phyloP scores from a whole-genome alignment of 2,888 invertebrate genomes.

The Rhaphigaster nebulosa region DNA sequence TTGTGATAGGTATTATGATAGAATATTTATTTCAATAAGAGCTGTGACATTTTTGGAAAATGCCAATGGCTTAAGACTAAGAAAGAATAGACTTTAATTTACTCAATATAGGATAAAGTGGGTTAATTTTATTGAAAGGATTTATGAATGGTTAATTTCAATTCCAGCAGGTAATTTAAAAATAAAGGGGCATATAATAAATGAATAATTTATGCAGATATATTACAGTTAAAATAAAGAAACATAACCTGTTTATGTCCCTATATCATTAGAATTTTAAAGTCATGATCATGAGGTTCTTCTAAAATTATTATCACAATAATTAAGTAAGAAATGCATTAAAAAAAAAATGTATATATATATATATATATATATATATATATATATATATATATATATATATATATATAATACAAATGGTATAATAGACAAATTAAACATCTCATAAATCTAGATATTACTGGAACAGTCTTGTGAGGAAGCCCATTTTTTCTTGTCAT shows the following conservation, averaged over 20 bases:
- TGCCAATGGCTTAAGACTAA: too few relatives aligned
- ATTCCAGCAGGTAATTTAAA: neutral
- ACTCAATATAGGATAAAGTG: too few relatives aligned
- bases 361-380: too few relatives aligned
- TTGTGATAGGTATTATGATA: too few relatives aligned
- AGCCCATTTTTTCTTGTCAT: constrained; percentile 92
- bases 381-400: too few relatives aligned
- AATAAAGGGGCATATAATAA: neutral
- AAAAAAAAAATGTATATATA: neutral
- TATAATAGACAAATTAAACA: neutral
- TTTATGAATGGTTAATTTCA: too few relatives aligned
- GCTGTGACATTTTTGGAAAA: too few relatives aligned
- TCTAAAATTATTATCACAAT: neutral
- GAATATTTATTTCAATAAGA: too few relatives aligned
- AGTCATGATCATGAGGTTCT: neutral
- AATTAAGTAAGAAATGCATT: neutral
- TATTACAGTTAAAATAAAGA: neutral
- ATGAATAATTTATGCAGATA: neutral
- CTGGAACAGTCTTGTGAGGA: constrained; percentile 94
- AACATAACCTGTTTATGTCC: neutral
- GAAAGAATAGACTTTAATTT: too few relatives aligned
- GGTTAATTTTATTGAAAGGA: too few relatives aligned
- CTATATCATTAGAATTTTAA: neutral
- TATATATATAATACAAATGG: too few relatives aligned
- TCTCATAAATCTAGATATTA: constrained; percentile 70